Conservation (phyloP, 2,888 invertebrate genomes). For the Mythimna albipuncta region DNA sequence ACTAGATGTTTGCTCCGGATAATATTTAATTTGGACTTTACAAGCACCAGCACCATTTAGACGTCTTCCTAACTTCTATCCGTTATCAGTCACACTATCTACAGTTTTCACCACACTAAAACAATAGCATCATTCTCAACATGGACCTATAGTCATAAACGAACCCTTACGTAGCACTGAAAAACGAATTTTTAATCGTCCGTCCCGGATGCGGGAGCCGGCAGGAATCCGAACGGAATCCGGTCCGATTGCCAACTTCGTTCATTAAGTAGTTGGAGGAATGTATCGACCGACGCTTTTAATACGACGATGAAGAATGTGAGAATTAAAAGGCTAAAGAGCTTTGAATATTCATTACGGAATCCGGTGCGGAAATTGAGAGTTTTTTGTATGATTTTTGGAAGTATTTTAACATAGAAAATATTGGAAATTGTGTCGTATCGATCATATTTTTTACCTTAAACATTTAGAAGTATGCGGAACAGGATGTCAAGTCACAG, state of each 20-base stretch:
- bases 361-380: background rate
- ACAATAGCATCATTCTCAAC: background rate
- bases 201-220: slow-evolving; percentile 6
- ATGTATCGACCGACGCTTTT: slow-evolving; percentile 33
- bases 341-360: slow-evolving; percentile 34
- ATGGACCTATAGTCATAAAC: slow-evolving; percentile 18
- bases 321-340: slow-evolving; percentile 32
- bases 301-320: slow-evolving; percentile 34
- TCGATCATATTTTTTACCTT: too few relatives aligned
- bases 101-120: background rate
- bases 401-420: background rate
- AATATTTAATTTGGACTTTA: too few relatives aligned
- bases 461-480: too few relatives aligned
- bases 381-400: background rate
- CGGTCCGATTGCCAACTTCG: slow-evolving; percentile 47
- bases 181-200: slow-evolving; percentile 39
- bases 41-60: too few relatives aligned
- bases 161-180: slow-evolving; percentile 1
- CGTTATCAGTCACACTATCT: background rate
- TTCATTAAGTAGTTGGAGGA: slow-evolving; percentile 56
- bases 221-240: slow-evolving; percentile 36
- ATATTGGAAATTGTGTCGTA: background rate
- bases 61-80: too few relatives aligned
- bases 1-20: too few relatives aligned
- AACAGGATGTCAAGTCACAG: too few relatives aligned